phyloP scores from a whole-genome alignment of 2,888 invertebrate genomes.

The Oligia latruncula region DNA sequence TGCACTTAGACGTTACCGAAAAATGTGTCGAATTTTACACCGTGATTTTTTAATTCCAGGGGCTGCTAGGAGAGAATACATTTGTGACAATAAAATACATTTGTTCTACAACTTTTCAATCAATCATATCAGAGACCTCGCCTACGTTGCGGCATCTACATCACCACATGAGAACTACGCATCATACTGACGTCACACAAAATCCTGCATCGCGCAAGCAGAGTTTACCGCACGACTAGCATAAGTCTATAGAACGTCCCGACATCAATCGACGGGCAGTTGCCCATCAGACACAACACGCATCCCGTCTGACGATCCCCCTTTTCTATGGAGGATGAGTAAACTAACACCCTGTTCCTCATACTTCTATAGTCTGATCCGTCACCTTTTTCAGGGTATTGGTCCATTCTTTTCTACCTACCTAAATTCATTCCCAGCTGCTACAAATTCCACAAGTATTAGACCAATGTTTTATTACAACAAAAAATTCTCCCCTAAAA shows the following conservation, averaged over 20 bases:
- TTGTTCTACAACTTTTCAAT: not conserved
- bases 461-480: not conserved
- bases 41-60: not conserved
- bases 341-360: not conserved
- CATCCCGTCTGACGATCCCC: not conserved
- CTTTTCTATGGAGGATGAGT: not conserved
- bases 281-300: not conserved
- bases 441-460: not conserved
- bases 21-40: not conserved
- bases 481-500: not conserved
- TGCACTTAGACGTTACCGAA: slow-evolving; percentile 29
- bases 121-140: not conserved
- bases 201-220: not conserved
- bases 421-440: not conserved
- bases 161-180: not conserved
- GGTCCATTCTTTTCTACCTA: not conserved
- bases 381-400: not conserved
- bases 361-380: not conserved
- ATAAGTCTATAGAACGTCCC: not conserved
- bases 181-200: not conserved
- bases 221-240: not conserved
- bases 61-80: not conserved
- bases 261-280: not conserved
- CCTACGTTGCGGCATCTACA: not conserved
- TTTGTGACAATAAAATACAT: not conserved